These are phyloP conservation scores for Leucozona laternaria DNA, from an alignment of 2,888 invertebrate genomes.

Conservation along the genomic window DNA sequence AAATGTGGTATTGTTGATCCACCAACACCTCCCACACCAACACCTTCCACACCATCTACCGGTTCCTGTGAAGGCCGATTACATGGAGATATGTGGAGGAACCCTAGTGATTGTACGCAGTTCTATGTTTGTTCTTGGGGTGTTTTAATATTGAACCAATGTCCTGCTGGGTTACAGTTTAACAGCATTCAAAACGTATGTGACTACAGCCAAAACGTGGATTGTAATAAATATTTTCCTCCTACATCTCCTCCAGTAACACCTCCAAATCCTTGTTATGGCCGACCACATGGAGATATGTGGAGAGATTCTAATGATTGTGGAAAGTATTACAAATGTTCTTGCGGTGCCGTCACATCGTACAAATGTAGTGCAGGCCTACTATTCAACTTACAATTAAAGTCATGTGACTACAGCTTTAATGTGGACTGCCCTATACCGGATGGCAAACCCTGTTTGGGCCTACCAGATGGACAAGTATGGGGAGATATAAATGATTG, in stretches of 20 bases:
- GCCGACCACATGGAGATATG: neutral
- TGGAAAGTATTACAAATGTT: neutral
- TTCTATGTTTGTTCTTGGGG: neutral
- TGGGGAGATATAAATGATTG: neutral
- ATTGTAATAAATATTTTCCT: neutral
- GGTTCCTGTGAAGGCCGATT: neutral
- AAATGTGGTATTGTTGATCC: too few relatives aligned
- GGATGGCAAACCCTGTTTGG: too few relatives aligned
- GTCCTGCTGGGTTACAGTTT: neutral
- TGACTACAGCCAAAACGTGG: neutral
- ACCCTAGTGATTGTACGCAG: slow-evolving; percentile 18
- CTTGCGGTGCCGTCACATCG: neutral
- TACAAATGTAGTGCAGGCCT: neutral
- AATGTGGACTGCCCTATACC: neutral
- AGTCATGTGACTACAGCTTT: neutral
- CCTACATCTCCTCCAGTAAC: neutral
- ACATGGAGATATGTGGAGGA: slow-evolving; percentile 21
- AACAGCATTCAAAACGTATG: neutral
- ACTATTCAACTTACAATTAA: neutral
- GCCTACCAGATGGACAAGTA: neutral
- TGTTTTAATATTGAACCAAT: neutral
- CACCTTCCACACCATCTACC: neutral
- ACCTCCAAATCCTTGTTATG: neutral
- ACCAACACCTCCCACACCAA: neutral
- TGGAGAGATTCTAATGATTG: neutral